Base-by-base conservation (phyloP, 1,140 invertebrate genomes). In the Cydia amplana region DNA sequence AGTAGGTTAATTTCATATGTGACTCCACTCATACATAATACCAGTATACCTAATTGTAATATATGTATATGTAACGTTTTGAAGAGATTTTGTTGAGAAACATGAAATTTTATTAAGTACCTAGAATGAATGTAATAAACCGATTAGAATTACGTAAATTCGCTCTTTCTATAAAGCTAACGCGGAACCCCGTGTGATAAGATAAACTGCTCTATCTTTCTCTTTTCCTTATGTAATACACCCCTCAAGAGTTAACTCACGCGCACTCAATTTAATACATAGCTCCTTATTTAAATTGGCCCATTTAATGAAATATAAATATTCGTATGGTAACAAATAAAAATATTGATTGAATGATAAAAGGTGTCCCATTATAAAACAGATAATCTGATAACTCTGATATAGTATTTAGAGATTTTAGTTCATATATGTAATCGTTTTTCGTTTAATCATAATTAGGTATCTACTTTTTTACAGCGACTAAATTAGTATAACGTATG, bases 141-240 rank as follows among this genome's bases (percentile, higher is more conserved):
- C 20, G 18, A 60, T 60, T 23, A 23, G 55, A 23, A 60, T 60
- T 60, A 60, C 55, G 55, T 60, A 60, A 60, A 60, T 60, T 51
- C 49, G 49, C 49, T n/a, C 49, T 23, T 23, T 60, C 20, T 23
- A 60, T 20, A 60, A 23, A 60, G 55, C 55, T 23, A 60, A 60
- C 18, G 55, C 55, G 55, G 55, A 60, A 60, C 55, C 18, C 10
- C 20, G 55, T 5, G 55, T 60, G 55, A 60, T 60, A 60, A 60
- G 55, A 60, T 23, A 60, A 23, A 60, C 55, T 60, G 55, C 55
- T 60, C 18, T 60, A 60, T 60, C 55, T 60, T 60, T 60, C 55
- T 60, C 55, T 60, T 60, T 60, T n/a, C 55, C 20, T 60, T 60
- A 60, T 60, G 55, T 60, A 60, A 60, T 12, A 60, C 20, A 60